Evolutionary conservation across 1,140 invertebrate genomes (phyloP), one percentile per base, ranked within the genome.

Genomic region (Meloidogyne floridensis): DNA sequence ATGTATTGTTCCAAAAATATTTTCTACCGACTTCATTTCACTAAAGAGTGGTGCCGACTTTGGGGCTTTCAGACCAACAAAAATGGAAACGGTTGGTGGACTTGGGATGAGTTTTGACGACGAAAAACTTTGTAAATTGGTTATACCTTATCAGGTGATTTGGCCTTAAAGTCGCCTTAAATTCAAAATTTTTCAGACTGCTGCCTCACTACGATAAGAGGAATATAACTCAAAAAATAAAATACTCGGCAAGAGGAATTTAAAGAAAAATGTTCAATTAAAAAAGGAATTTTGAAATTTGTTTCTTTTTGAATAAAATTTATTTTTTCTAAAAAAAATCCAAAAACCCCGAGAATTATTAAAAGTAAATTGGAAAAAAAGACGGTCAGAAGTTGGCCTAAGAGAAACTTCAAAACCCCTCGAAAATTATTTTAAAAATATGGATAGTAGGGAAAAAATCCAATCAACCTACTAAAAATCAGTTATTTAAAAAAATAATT

Each of bases 31-130:
- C 9, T 69, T 56, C 15, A 81, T 86, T 11, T 43, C 56, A 6
- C 47, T 71, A 65, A 80, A 81, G 10, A 80, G 71, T 15, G 85
- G 85, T 8, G 80, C 84, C 20, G 85, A 83, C n/a, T 86, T 86
- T 71, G 85, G 85, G n/a, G 72, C 85, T 15, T 86, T 86, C 43
- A 42, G 85, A 20, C 85, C 85, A 8, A 13, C 85, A n/a, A 80
- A 83, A 11, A 51, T 74, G 42, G 77, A 85, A 73, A 47, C 75
- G 13, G 78, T 80, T 69, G 85, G 85, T n/a, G 85, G 83, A 4
- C 78, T 73, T 79, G 51, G 77, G 5, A 86, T 84, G 84, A 82
- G 74, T 54, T 70, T 42, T 15, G 59, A 82, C n/a, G 85, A 86
- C 0, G 80, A 86, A 80, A 80, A 72, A 53, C 72, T 42, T 77